Evolutionary conservation across 2,888 invertebrate species (phyloP).

Genomic region (Neoscelio sp.): DNA sequence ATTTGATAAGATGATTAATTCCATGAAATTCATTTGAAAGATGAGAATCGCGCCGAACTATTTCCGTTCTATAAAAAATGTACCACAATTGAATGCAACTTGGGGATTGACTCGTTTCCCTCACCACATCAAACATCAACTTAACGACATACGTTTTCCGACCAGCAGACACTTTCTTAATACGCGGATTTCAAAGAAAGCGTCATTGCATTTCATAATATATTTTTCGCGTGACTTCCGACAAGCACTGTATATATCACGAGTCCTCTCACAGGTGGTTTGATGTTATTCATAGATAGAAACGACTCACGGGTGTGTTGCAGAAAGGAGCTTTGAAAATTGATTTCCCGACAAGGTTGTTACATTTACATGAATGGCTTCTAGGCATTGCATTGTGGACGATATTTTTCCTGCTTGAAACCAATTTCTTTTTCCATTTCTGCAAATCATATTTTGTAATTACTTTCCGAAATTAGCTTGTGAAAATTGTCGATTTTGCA

Average conservation of each 20-base stretch:
- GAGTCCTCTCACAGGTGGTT: constrained; percentile 67
- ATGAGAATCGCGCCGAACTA: no score
- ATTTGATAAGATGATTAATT: no score
- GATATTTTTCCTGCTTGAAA: constrained; percentile 48
- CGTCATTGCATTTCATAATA: constrained; percentile 57
- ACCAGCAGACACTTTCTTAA: constrained; percentile 1
- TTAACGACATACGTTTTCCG: constrained; percentile 7
- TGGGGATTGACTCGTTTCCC: neutral
- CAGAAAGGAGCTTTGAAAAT: constrained; percentile 75
- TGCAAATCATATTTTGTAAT: no score
- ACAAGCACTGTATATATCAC: constrained; percentile 57
- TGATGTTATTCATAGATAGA: constrained; percentile 69
- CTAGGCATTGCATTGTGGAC: constrained; percentile 47
- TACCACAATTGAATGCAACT: neutral
- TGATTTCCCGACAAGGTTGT: constrained; percentile 76
- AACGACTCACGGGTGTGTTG: constrained; percentile 64
- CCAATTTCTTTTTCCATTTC: constrained; percentile 49
- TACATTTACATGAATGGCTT: constrained; percentile 73
- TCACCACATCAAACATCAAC: neutral
- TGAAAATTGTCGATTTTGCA: neutral
- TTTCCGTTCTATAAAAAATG: no score
- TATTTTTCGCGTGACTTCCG: constrained; percentile 67
- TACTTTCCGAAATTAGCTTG: constrained; percentile 27
- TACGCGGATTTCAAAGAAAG: constrained; percentile 33
- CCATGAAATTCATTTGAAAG: no score